Evolutionary conservation across 1,140 invertebrate species (phyloP).

Genomic region (Monochamus saltuarius): DNA sequence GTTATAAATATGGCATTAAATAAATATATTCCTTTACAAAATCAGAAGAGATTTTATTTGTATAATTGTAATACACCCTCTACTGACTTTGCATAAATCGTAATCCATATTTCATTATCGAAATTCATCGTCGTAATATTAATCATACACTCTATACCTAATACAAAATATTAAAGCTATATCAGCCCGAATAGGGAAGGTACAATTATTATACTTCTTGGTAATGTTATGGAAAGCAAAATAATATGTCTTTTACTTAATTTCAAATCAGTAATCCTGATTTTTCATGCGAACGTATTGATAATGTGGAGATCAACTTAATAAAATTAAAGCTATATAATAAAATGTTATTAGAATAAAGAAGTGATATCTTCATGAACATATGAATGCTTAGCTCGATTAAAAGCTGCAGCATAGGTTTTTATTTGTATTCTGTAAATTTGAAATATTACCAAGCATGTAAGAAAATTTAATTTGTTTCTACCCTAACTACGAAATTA

Average conservation of each 20-base stretch:
- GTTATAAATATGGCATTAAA: constrained; percentile 13
- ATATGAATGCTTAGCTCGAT: too few species aligned
- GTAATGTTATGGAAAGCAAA: neutral
- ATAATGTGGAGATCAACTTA: too few species aligned
- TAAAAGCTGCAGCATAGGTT: too few species aligned
- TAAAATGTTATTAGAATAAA: too few species aligned
- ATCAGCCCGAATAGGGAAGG: constrained; percentile 3
- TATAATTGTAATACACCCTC: neutral
- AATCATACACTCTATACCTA: neutral
- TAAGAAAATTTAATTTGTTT: too few species aligned
- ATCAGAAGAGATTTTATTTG: too few species aligned
- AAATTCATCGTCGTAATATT: constrained; percentile 8
- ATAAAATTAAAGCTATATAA: too few species aligned
- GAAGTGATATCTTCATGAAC: too few species aligned
- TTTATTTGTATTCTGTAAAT: too few species aligned
- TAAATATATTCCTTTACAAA: neutral
- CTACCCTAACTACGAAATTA: neutral
- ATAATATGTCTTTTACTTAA: neutral
- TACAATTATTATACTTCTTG: neutral
- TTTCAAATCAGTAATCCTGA: too few species aligned
- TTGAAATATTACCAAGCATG: too few species aligned
- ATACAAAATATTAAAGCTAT: constrained; percentile 12
- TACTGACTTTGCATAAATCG: constrained; percentile 1
- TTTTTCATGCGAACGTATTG: too few species aligned
- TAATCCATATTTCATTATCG: constrained; percentile 6